Percentiles rank a stretch among this genome's conserved stretches.
phyloP scores from a whole-genome alignment of 1,140 invertebrate genomes.

The Theocolax elegans region DNA sequence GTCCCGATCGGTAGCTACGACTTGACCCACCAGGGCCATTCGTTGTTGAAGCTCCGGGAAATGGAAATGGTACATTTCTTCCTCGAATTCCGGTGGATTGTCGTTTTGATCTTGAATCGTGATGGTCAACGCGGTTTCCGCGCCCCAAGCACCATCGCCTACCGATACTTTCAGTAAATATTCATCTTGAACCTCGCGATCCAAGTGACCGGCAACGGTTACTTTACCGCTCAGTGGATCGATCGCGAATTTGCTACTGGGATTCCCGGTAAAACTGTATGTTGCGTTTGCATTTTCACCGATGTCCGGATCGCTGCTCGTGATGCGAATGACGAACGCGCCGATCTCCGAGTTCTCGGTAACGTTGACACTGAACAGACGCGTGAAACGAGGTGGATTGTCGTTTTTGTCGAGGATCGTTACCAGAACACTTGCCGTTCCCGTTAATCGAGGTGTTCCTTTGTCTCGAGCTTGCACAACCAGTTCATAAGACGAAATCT shows the following conservation, averaged over 20 bases:
- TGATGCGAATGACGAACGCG: conserved; percentile 91
- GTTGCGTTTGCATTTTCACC: conserved; percentile 89
- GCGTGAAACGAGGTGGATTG: conserved; percentile 92
- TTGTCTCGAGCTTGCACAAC: conserved; percentile 89
- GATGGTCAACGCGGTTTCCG: conserved; percentile 89
- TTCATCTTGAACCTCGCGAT: conserved; percentile 91
- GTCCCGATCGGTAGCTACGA: conserved; percentile 87
- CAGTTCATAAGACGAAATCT: conserved; percentile 82
- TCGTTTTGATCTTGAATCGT: conserved; percentile 96
- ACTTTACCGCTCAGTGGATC: conserved; percentile 91
- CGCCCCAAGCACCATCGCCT: conserved; percentile 88
- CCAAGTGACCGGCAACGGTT: conserved; percentile 84
- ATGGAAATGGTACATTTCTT: conserved; percentile 88
- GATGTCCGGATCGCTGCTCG: conserved; percentile 89
- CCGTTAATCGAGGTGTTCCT: conserved; percentile 81
- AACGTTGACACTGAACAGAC: conserved; percentile 92
- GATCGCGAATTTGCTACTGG: conserved; percentile 89
- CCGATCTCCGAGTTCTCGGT: conserved; percentile 95
- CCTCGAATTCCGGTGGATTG: conserved; percentile 91
- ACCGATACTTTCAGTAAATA: conserved; percentile 89
- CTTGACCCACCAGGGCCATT: conserved; percentile 87
- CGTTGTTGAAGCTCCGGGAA: conserved; percentile 86
- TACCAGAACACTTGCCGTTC: conserved; percentile 86
- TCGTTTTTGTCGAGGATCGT: conserved; percentile 93
- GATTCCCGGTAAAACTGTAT: conserved; percentile 89